Evolutionary conservation across 2,113 vertebrate genomes (phyloP).

Genomic region (Lutjanus erythropterus): DNA sequence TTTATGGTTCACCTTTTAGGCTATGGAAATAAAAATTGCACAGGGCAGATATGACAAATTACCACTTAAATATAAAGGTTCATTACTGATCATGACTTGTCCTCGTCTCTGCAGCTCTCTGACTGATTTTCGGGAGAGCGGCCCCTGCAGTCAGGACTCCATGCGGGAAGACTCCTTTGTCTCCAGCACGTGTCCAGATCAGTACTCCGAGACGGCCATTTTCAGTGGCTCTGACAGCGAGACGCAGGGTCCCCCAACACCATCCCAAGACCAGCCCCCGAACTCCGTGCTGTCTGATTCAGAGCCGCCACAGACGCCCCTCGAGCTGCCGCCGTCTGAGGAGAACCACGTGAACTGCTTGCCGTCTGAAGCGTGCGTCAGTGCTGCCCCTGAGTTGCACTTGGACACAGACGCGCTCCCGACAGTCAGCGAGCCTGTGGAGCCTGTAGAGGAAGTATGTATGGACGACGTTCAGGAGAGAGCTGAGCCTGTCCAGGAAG

Average conservation of each 20-base stretch:
- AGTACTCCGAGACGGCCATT: conserved; percentile 61
- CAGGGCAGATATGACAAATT: no score
- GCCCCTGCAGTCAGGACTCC: conserved; percentile 82
- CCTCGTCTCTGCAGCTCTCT: conserved; percentile 50
- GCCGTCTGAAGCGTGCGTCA: background rate
- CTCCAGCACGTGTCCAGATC: conserved; percentile 70
- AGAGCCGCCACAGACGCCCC: conserved; percentile 3
- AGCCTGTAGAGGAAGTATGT: conserved; percentile 2
- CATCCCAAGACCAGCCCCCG: conserved; percentile 7
- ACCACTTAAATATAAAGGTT: no score
- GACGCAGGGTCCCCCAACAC: conserved; percentile 13
- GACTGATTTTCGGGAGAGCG: conserved; percentile 65
- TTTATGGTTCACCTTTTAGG: no score
- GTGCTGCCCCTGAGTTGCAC: background rate
- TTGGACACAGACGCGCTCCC: background rate
- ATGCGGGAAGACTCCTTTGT: conserved; percentile 79
- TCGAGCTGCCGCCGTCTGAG: background rate
- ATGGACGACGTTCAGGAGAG: background rate
- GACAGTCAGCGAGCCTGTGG: conserved; percentile 1
- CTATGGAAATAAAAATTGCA: background rate
- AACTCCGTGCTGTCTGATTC: background rate
- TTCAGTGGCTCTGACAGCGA: conserved; percentile 76
- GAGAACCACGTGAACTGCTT: background rate
- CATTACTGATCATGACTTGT: no score
- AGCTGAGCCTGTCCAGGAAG: background rate